These are phyloP conservation scores for Phaonia tiefii DNA, from an alignment of 2,888 invertebrate genomes.

Conservation along the genomic window DNA sequence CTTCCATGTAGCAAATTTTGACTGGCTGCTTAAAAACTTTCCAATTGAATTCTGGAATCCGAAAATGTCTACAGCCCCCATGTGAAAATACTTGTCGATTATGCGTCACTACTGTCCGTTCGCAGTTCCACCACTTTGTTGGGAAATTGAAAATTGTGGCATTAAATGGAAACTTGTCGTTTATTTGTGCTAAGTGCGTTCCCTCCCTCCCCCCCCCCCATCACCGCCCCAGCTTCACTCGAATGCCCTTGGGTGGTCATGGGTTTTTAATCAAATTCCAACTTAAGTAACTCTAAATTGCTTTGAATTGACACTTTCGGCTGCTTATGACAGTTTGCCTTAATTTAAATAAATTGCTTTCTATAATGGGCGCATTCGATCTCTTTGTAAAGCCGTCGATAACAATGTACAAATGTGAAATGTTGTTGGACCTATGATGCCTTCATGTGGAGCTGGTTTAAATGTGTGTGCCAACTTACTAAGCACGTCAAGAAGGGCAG, in stretches of 20 bases:
- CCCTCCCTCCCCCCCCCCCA: no score
- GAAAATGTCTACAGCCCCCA: no score
- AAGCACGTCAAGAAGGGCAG: not conserved
- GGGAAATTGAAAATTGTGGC: constrained; percentile 32
- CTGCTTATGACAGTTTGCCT: constrained; percentile 34
- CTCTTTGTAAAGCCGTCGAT: no score
- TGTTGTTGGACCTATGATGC: no score
- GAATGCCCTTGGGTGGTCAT: not conserved
- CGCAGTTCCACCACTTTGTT: not conserved
- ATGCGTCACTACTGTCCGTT: constrained; percentile 18
- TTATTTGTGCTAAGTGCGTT: no score
- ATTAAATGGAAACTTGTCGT: not conserved
- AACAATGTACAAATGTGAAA: no score
- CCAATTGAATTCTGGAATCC: not conserved
- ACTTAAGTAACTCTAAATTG: not conserved
- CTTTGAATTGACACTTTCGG: not conserved
- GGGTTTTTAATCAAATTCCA: constrained; percentile 13
- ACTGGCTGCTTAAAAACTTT: not conserved
- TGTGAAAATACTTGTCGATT: constrained; percentile 3
- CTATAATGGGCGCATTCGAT: no score
- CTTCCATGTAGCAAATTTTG: not conserved
- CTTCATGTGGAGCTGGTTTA: constrained; percentile 3
- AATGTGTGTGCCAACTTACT: not conserved
- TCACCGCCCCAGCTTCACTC: not conserved
- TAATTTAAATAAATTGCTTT: constrained; percentile 37